Percentiles rank a stretch among this genome's conserved stretches.
Evolutionary conservation across 1,140 invertebrate species (phyloP).

Genomic region (Episyrphus balteatus): DNA sequence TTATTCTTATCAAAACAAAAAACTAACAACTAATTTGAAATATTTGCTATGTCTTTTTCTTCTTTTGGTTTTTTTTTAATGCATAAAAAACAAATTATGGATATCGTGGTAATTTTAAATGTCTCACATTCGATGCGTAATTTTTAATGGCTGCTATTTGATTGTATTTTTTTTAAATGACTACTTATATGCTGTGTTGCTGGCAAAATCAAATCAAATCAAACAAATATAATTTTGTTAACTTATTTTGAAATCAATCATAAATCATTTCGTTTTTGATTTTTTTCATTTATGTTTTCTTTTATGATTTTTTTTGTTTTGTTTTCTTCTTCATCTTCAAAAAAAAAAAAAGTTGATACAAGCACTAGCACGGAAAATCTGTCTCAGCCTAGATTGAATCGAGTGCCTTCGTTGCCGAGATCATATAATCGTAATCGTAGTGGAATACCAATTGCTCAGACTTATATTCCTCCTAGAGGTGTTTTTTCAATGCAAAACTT

Average conservation of each 20-base stretch:
- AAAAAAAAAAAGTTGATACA: neutral
- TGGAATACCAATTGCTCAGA: conserved; percentile 46
- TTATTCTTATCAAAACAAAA: neutral
- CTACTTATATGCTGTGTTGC: neutral
- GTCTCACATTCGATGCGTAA: neutral
- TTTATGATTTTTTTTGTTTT: too few species aligned
- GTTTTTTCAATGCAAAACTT: neutral
- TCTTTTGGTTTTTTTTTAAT: neutral
- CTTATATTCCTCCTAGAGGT: conserved; percentile 12
- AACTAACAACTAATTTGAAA: too few species aligned
- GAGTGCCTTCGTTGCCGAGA: conserved; percentile 47
- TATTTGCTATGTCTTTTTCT: too few species aligned
- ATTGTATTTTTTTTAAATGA: conserved; percentile 3
- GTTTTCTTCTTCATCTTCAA: too few species aligned
- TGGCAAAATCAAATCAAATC: too few species aligned
- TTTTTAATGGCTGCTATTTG: neutral
- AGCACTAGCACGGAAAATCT: conserved; percentile 50
- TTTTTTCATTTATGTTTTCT: too few species aligned
- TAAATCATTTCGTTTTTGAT: too few species aligned
- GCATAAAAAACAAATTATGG: neutral
- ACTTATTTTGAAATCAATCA: too few species aligned
- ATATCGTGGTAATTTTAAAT: conserved; percentile 1
- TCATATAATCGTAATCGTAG: conserved; percentile 44
- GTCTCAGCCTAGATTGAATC: conserved; percentile 37
- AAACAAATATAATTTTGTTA: too few species aligned